Evolutionary conservation across 2,888 invertebrate genomes (phyloP), one percentile per base, ranked within the genome.

Genomic region (Patella caerulea): DNA sequence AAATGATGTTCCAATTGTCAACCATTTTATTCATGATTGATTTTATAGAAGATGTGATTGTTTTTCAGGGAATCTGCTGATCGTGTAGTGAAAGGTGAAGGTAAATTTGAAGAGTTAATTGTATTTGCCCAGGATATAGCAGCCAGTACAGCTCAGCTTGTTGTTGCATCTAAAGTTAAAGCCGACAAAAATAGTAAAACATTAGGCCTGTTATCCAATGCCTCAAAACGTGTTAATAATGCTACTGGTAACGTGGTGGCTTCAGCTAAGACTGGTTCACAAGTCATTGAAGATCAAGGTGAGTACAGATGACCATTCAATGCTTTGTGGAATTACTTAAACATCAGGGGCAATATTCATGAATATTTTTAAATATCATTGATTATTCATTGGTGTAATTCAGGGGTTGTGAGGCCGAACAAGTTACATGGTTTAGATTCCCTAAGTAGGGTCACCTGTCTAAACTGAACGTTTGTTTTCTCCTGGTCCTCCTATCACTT

Each of bases 81-180:
- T 92, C 96, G 96, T 91, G 96, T 97, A 15, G 96, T 98, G 29
- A 86, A 87, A 53, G 94, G 94, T 52, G 94, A 95, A 83, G 97
- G 96, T 0, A 97, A 97, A 91, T 94, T 96, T 89, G 97, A 98
- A 90, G 96, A 97, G 90, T 94, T 99, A 80, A 96, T 98, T 79
- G 99, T 98, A 0, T 98, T 98, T 11, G 98, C 99, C 34, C 98
- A 99, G 92, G 97, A 97, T 92, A 97, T 98, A 79, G 96, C 97
- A 77, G 98, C 97, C 81, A 97, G 96, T 85, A 99, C 99, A 1
- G 98, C 98, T 73, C 99, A 99, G 92, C 93, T 99, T 79, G 99
- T 99, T 75, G 98, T 99, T 0, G 97, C 99, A 17, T 98, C 98
- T 83, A 94, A 92, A 82, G 99, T 99, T 11, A 97, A 99, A 92